Evolutionary conservation across 2,797 vertebrate species (phyloP).

Genomic region (Chrysocyon brachyurus): DNA sequence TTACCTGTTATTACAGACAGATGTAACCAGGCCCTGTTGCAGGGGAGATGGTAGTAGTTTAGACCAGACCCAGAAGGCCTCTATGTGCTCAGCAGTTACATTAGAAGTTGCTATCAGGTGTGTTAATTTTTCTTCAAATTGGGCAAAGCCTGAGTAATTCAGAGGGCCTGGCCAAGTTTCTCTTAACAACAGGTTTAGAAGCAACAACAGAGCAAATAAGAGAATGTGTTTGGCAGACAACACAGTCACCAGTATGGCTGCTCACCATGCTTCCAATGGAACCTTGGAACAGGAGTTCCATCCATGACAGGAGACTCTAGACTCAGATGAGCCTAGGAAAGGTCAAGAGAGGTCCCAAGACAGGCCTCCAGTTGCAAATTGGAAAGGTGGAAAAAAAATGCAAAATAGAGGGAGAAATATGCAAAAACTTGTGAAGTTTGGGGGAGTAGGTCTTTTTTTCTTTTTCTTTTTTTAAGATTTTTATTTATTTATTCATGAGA

Average conservation of each 20-base stretch:
- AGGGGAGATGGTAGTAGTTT: background rate
- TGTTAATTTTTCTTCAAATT: conserved; percentile 24
- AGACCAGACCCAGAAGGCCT: background rate
- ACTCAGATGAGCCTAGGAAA: background rate
- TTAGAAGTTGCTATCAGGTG: background rate
- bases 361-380: background rate
- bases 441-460: too few relatives aligned
- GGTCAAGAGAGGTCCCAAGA: background rate
- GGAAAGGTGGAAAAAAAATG: background rate
- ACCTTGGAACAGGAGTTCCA: background rate
- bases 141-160: background rate
- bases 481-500: too few relatives aligned
- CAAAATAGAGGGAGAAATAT: background rate
- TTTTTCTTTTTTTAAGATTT: too few relatives aligned
- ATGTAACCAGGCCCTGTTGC: background rate
- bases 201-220: background rate
- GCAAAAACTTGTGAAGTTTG: background rate
- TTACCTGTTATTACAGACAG: background rate
- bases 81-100: background rate
- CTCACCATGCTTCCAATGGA: background rate
- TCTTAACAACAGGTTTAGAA: background rate
- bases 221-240: background rate
- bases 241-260: background rate
- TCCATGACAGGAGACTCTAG: background rate
- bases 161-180: background rate